These are phyloP conservation scores for Bos taurus DNA, from an alignment of 2,113 vertebrate genomes.

Conservation along the genomic window DNA sequence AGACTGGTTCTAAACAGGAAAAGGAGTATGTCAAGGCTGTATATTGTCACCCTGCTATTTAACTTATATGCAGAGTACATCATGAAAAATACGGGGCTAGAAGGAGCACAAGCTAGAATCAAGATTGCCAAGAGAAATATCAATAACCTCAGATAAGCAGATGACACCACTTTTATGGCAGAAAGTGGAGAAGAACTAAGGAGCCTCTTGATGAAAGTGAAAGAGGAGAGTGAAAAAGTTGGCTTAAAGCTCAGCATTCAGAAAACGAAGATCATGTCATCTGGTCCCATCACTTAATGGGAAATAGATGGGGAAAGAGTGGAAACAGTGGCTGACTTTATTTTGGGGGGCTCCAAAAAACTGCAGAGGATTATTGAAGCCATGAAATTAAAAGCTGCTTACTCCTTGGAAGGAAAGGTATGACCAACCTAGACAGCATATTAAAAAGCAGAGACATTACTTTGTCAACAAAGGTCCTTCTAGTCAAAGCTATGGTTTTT, in stretches of 20 bases:
- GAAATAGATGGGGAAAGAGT: background rate
- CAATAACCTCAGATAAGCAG: background rate
- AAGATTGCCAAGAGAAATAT: rapidly evolving
- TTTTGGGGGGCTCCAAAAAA: background rate
- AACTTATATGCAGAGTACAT: background rate
- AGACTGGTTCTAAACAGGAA: background rate
- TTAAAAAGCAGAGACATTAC: background rate
- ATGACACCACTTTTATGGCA: background rate
- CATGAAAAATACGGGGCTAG: background rate
- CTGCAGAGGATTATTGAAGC: background rate
- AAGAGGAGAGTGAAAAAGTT: background rate
- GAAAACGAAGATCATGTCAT: background rate
- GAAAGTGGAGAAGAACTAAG: background rate
- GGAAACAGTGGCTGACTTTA: background rate
- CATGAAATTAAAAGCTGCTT: background rate
- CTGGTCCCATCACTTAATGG: background rate
- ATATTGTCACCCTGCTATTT: background rate
- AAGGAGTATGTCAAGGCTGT: background rate
- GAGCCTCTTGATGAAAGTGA: background rate
- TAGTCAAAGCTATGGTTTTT: background rate
- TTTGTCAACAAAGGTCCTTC: background rate
- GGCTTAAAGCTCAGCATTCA: background rate
- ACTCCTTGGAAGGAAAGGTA: background rate
- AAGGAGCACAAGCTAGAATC: background rate
- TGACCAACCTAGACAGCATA: background rate